Evolutionary conservation across 2,113 vertebrate species (phyloP).

Genomic region (Rhadina sibilatrix): DNA sequence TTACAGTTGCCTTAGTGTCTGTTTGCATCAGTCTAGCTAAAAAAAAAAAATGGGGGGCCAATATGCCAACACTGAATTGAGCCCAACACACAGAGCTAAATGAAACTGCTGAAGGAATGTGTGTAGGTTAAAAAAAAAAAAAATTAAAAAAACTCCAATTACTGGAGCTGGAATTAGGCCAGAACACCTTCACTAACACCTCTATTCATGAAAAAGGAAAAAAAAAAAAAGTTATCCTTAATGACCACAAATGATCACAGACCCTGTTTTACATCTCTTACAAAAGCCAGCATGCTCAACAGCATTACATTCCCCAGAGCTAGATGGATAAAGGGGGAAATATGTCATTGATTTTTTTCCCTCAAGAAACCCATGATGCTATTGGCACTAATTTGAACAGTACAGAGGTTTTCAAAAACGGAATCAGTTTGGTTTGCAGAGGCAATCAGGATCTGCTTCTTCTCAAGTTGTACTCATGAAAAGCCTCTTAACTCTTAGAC

Average conservation of each 20-base stretch:
- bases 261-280: slow-evolving; percentile 50
- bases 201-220: slow-evolving; percentile 25
- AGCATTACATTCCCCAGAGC: slow-evolving; percentile 5
- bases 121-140: not conserved
- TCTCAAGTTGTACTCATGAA: not conserved
- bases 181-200: slow-evolving; percentile 65
- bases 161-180: slow-evolving; percentile 33
- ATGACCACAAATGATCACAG: slow-evolving; percentile 55
- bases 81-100: not conserved
- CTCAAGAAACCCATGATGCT: not conserved
- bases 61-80: not conserved
- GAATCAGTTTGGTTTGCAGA: not conserved
- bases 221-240: slow-evolving; percentile 12
- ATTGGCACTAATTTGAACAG: slow-evolving; percentile 9
- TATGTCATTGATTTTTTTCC: not conserved
- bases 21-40: not conserved
- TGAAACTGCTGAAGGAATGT: slow-evolving; percentile 25
- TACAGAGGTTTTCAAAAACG: not conserved
- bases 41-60: not conserved
- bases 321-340: not conserved
- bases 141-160: slow-evolving; percentile 24
- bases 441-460: slow-evolving; percentile 17
- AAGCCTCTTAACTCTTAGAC: not conserved
- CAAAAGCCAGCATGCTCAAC: slow-evolving; percentile 6
- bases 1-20: not conserved